Evolutionary conservation across 2,113 vertebrate genomes (phyloP).

Genomic region (Oriolus oriolus): DNA sequence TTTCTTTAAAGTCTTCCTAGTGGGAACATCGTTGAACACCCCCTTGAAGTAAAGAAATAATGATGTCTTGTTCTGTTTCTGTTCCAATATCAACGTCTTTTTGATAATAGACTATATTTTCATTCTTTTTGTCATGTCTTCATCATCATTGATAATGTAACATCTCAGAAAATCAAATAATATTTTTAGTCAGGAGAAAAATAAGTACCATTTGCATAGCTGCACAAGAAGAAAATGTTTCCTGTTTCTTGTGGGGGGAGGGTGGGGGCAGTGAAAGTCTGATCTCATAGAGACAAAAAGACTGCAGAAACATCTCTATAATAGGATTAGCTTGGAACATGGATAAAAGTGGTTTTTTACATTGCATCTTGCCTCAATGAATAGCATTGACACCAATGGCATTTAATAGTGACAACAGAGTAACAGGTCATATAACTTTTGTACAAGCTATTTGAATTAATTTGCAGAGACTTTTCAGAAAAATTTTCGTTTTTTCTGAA

Average conservation of each 20-base stretch:
- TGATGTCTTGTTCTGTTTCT: neutral
- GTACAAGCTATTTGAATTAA: neutral
- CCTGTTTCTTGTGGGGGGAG: fast-evolving
- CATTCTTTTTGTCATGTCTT: neutral
- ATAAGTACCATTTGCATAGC: neutral
- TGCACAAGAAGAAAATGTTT: neutral
- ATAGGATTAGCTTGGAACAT: neutral
- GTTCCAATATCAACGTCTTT: neutral
- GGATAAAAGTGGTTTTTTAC: neutral
- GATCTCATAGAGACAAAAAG: neutral
- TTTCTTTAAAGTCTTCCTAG: neutral
- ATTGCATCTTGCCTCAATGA: neutral
- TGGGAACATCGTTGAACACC: neutral
- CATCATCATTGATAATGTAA: neutral
- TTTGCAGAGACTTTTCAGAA: neutral
- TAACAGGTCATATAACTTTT: neutral
- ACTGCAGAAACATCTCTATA: neutral
- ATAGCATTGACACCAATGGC: neutral
- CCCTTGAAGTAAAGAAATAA: neutral
- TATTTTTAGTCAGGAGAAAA: neutral
- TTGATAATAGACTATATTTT: neutral
- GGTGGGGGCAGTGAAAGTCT: neutral
- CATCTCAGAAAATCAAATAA: neutral
- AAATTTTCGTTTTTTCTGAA: neutral
- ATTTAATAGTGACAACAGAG: neutral